These are phyloP conservation scores for Helicoverpa assulta DNA, from an alignment of 2,888 invertebrate species.

Conservation along the genomic window DNA sequence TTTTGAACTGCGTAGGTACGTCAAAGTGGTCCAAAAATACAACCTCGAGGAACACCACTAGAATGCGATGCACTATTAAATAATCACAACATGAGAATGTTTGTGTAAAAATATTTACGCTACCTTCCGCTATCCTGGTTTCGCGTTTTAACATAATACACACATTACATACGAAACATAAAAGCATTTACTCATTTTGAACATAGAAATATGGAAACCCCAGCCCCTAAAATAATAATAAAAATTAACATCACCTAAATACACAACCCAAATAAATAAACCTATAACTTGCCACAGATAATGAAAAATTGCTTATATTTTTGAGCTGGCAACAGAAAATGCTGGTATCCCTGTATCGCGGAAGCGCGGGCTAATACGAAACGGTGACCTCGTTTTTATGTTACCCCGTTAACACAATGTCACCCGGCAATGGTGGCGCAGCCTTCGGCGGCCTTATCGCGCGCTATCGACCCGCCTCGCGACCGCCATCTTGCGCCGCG, in stretches of 20 bases:
- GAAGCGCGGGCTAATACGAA: conserved; percentile 83
- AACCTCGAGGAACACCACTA: conserved; percentile 24
- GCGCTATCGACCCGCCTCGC: conserved; percentile 79
- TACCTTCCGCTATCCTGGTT: too few relatives aligned
- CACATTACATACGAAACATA: too few relatives aligned
- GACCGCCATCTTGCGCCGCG: conserved; percentile 73
- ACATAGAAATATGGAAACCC: not conserved
- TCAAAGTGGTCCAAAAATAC: not conserved
- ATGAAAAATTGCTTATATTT: conserved; percentile 35
- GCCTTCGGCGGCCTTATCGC: conserved; percentile 81
- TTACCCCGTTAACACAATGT: conserved; percentile 84
- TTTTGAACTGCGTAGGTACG: too few relatives aligned
- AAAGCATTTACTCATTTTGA: too few relatives aligned
- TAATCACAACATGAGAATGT: too few relatives aligned
- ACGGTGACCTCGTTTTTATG: conserved; percentile 83
- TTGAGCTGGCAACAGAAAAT: conserved; percentile 56
- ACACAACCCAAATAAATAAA: conserved; percentile 19
- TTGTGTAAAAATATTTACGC: too few relatives aligned
- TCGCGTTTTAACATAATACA: too few relatives aligned
- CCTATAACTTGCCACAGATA: not conserved
- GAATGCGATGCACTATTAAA: too few relatives aligned
- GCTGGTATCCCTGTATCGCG: conserved; percentile 65
- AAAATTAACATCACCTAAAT: not conserved
- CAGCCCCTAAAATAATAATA: not conserved
- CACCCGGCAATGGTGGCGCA: conserved; percentile 82